A percentile compares a stretch with the other conserved stretches of the same genome.
phyloP scores from a whole-genome alignment of 2,113 vertebrate genomes.

The Thunnus thynnus region DNA sequence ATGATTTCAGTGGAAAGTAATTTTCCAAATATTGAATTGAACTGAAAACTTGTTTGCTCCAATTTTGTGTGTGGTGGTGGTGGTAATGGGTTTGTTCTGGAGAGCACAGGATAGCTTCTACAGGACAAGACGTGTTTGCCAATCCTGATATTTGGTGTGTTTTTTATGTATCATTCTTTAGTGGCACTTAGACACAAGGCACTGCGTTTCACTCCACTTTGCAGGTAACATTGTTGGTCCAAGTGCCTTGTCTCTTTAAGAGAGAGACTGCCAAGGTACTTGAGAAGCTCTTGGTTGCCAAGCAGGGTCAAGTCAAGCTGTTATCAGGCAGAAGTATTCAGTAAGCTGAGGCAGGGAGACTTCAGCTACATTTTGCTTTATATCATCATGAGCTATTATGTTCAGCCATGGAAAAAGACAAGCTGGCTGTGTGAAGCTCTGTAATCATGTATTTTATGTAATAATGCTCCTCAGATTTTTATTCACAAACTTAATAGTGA shows the following conservation, averaged over 20 bases:
- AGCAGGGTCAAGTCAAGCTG: conserved; percentile 44
- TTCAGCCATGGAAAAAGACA: conserved; percentile 10
- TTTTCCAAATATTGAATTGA: background rate
- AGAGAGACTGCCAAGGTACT: conserved; percentile 45
- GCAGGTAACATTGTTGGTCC: background rate
- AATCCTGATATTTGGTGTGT: background rate
- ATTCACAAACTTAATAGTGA: background rate
- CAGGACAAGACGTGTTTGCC: background rate
- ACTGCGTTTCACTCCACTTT: background rate
- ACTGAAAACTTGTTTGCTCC: background rate
- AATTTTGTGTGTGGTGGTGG: background rate
- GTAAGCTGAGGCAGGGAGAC: conserved; percentile 46
- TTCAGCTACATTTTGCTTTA: conserved; percentile 29
- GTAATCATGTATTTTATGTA: background rate
- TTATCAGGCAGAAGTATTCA: conserved; percentile 51
- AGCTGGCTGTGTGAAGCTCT: background rate
- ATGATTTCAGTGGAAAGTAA: background rate
- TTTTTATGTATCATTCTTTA: background rate
- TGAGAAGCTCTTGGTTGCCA: conserved; percentile 47
- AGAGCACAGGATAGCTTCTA: background rate
- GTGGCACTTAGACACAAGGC: no score
- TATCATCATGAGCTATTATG: background rate
- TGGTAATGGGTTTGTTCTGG: background rate
- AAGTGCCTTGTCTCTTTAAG: conserved; percentile 57
- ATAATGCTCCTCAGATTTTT: background rate